phyloP scores from a whole-genome alignment of 2,888 invertebrate species.

The Diaperis boleti region DNA sequence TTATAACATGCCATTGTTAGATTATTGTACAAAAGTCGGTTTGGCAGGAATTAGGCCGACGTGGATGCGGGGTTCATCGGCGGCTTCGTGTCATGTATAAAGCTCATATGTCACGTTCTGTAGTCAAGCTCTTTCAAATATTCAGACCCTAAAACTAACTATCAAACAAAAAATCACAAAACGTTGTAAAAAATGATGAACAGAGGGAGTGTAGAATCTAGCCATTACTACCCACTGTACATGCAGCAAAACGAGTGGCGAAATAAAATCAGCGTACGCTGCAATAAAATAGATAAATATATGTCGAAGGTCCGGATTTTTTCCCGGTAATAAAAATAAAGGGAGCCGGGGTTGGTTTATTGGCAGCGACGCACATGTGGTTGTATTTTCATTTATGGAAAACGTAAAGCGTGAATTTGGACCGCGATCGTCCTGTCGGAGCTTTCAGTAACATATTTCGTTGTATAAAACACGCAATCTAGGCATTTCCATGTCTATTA shows the following conservation, averaged over 20 bases:
- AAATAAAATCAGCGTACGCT: neutral
- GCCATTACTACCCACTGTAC: no score
- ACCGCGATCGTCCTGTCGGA: conserved; percentile 34
- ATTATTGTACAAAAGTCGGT: conserved; percentile 21
- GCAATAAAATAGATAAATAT: neutral
- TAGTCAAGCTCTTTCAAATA: no score
- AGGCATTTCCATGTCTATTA: conserved; percentile 59
- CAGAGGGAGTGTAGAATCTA: no score
- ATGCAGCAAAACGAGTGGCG: no score
- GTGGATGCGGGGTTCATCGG: neutral
- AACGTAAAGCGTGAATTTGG: conserved; percentile 38
- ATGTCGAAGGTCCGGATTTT: neutral
- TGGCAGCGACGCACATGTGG: conserved; percentile 36
- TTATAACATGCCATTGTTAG: conserved; percentile 37
- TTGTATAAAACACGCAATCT: conserved; percentile 58
- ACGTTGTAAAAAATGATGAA: no score
- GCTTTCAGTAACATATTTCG: conserved; percentile 53
- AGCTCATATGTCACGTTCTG: no score
- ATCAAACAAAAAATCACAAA: no score
- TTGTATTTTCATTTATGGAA: conserved; percentile 42
- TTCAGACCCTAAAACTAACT: no score
- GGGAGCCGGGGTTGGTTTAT: conserved; percentile 15
- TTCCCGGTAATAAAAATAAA: conserved; percentile 18
- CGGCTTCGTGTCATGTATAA: neutral
- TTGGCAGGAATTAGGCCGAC: neutral